Base-by-base conservation (phyloP, 2,888 invertebrate genomes). In the Tetrapedia diversipes region DNA sequence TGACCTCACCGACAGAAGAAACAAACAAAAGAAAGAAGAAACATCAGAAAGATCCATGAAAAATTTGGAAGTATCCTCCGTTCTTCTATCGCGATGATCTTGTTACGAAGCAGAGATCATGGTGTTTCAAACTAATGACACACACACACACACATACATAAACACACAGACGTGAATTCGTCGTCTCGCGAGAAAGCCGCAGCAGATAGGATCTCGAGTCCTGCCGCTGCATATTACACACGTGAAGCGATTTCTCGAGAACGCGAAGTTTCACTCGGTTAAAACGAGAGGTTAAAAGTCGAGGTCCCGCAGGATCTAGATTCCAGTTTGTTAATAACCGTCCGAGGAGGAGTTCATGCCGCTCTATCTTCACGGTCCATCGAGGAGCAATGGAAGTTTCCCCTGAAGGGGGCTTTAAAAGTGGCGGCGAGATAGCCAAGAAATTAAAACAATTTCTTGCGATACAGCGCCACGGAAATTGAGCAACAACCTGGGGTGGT, bases 261-360 rank as follows among this genome's bases (percentile, higher is more conserved):
- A 77, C 56, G 61, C 34, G 41, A 66, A 49, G 78, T 68, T 77
- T 79, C 79, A 72, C 79, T 60, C 34, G 68, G 54, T 43, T 34
- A 41, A 45, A n/a, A n/a, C n/a, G n/a, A 34, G 67, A 68, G 77
- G 74, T 77, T 63, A 69, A 60, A 77, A 79, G 81, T 75, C 65
- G 51, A 64, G 53, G 11, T 69, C 56, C 51, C 60, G 29, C 56
- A 47, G 45, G 64, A 79, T 77, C 77, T 67, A 74, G 77, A 83
- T 80, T 64, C 80, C 56, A 64, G 64, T 82, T 83, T 68, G 75
- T 80, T 82, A 82, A 82, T 75, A 72, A 68, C 57, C 64, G 19
- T 63, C 67, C 57, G n/a, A 32, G 37, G 24, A 64, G 56, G 66
- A 54, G n/a, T n/a, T n/a, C 66, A n/a, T 22, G 19, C 29, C 19